Percentiles rank a stretch among this genome's conserved stretches.
phyloP scores from a whole-genome alignment of 2,888 invertebrate species.

The Eupithecia pulchellata region DNA sequence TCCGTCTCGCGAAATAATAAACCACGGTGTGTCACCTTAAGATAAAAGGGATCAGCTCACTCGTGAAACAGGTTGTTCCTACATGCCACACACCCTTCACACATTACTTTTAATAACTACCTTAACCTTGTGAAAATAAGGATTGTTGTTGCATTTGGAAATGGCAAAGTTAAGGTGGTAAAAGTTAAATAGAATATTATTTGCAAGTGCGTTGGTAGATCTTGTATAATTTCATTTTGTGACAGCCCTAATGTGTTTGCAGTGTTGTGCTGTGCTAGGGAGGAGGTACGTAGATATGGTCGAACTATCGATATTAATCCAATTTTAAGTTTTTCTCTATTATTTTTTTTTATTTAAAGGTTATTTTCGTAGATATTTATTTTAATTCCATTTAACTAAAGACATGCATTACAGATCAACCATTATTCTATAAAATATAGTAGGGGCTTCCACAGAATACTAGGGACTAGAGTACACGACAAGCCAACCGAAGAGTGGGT shows the following conservation, averaged over 20 bases:
- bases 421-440: not conserved
- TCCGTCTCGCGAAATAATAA: conserved; percentile 79
- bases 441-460: not conserved
- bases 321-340: too few relatives aligned
- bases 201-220: conserved; percentile 76
- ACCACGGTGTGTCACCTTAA: conserved; percentile 78
- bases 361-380: not conserved
- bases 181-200: conserved; percentile 77
- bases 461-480: not conserved
- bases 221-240: conserved; percentile 80
- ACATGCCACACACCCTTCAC: conserved; percentile 44
- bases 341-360: not conserved
- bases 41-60: conserved; percentile 79
- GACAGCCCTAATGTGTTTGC: conserved; percentile 71
- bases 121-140: conserved; percentile 38
- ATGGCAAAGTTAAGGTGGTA: conserved; percentile 47
- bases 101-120: conserved; percentile 22
- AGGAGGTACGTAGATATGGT: not conserved
- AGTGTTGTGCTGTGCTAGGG: conserved; percentile 63
- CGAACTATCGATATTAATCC: conserved; percentile 16
- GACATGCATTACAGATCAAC: not conserved
- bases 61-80: conserved; percentile 75
- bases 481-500: too few relatives aligned
- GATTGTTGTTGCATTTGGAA: conserved; percentile 36
- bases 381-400: not conserved